Base-by-base conservation (phyloP, 2,113 vertebrate genomes). In the Micromys minutus region DNA sequence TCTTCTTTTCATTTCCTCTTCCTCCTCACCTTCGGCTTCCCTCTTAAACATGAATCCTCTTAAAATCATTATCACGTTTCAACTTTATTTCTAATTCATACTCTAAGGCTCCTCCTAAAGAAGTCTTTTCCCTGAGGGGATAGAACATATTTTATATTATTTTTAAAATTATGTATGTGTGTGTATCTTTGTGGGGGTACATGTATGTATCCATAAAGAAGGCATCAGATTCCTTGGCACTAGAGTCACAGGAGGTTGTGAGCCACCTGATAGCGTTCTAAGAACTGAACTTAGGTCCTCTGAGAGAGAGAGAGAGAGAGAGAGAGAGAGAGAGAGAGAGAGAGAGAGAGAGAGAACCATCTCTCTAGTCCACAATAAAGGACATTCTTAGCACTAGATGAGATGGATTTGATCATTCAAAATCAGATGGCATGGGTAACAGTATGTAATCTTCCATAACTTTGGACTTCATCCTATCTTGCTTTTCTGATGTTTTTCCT, bases 31-130 rank as follows among this genome's bases (percentile, higher is more conserved):
- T 26, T 17, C 3, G 9, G 5, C 1, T 72, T 52, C 34, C 50
- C 57, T 67, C 55, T 71, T 67, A 24, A 21, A 65, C 45, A 77
- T 5, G 63, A 67, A 83, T 47, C 2, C 21, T 87, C 50, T 85
- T 55, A 84, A 85, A 95, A 88, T 39, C 84, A 92, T 67, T 45
- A 71, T 39, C 24, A 42, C 50, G 45, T 91, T 79, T 42, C 87
- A 39, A 39, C 22, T 72, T 42, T 21, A 76, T 42, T 45, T 91
- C 26, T 95, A 5, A 55, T 4, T 36, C 47, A 16, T 10, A 91
- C 55, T 4, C 39, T 74, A 15, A 29, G 39, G 3, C 15, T 92
- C 34, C 21, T 36, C n/a, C 26, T 9, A 47, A 31, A 80, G 61
- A 89, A 67, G 42, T 63, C 4, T 67, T 86, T 45, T 88, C 22